Evolutionary conservation across 2,113 vertebrate species (phyloP), one percentile per base, ranked within the genome.

Genomic region (Uria aalge): DNA sequence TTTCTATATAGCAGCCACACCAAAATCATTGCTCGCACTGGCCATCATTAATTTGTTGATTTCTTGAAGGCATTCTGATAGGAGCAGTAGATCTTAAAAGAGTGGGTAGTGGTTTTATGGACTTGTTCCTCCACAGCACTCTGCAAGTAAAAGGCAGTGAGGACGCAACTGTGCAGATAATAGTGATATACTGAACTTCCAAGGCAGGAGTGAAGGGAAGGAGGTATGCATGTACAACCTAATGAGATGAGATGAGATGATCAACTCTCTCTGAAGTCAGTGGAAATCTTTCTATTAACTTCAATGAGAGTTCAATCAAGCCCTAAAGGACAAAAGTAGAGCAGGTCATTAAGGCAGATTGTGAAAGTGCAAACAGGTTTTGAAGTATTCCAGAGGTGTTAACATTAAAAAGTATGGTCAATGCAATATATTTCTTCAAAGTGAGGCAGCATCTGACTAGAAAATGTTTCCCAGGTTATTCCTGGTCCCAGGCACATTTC

Each of bases 11-110:
- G 80, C 45, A 87, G 82, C 48, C 88, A 90, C 75, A 50, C 43
- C 69, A 87, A 94, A 95, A 95, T 68, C 68, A 92, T 80, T 94
- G 91, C 47, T 94, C 45, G 85, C 36, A 78, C 41, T 67, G 86
- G 69, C 43, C 71, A 90, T 64, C 75, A 85, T 85, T 93, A 84
- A 63, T 81, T 94, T 89, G 66, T 67, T 93, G 62, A 89, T 91
- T 92, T 81, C 81, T 92, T 93, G 72, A 94, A 96, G 68, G 24
- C 45, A 94, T 79, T 89, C n/a, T 29, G 2, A 59, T 74, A 81
- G 82, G 60, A 91, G 27, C 60, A 83, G 64, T 29, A 96, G 87
- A 84, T 92, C 71, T 95, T 92, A 85, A 90, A 88, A 79, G 78
- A 85, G 75, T 77, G 66, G 43, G n/a, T 15, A 90, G 77, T 69